Conservation (phyloP, 2,797 vertebrate species). For the Scomberomorus guttatus region DNA sequence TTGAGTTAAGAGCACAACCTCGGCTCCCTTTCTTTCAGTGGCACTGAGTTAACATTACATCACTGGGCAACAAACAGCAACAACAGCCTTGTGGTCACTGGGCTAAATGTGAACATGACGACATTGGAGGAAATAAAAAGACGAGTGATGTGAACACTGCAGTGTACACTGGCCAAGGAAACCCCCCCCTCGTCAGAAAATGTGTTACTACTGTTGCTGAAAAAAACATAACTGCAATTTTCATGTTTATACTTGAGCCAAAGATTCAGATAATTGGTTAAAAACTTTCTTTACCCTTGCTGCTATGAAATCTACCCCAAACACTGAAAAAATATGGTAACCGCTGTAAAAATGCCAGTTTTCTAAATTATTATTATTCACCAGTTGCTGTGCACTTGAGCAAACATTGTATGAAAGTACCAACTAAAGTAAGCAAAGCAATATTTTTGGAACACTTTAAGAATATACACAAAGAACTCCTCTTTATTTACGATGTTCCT, state of each 20-base stretch:
- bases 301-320: conserved; percentile 9
- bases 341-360: background rate
- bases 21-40: conserved; percentile 65
- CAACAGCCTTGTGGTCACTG: conserved; percentile 70
- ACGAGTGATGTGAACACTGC: conserved; percentile 55
- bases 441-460: background rate
- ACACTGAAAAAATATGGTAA: background rate
- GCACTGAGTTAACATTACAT: conserved; percentile 75
- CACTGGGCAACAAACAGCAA: conserved; percentile 71
- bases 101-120: conserved; percentile 73
- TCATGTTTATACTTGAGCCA: conserved; percentile 36
- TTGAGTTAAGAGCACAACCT: conserved; percentile 84
- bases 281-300: conserved; percentile 8
- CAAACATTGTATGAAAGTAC: background rate
- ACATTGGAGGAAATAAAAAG: conserved; percentile 65
- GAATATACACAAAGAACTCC: background rate
- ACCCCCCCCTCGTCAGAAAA: conserved; percentile 37
- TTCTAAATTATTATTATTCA: conserved; percentile 6
- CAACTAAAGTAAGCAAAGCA: background rate
- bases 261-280: conserved; percentile 17
- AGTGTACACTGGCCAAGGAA: conserved; percentile 49
- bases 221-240: conserved; percentile 34
- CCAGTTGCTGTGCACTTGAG: background rate
- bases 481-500: conserved; percentile 71
- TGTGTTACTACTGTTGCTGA: conserved; percentile 30